Conservation (phyloP, 1,140 invertebrate genomes). For the Cherax destructor region DNA sequence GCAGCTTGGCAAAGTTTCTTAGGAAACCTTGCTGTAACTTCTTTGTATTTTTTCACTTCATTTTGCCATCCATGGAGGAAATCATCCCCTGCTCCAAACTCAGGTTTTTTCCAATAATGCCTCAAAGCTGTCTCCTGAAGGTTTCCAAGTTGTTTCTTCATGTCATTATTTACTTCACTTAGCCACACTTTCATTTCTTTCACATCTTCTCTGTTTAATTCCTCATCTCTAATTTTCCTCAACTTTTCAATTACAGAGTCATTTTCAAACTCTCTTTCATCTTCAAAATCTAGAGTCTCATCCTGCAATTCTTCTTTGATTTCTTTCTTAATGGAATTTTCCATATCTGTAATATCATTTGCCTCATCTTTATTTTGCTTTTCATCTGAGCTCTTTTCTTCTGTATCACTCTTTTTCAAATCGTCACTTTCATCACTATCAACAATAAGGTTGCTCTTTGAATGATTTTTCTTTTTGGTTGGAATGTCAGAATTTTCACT, state of each 20-base stretch:
- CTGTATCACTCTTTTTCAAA: slow-evolving; percentile 14
- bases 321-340: slow-evolving; percentile 11
- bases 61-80: slow-evolving; percentile 70
- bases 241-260: slow-evolving; percentile 69
- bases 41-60: slow-evolving; percentile 69
- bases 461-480: slow-evolving; percentile 56
- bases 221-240: slow-evolving; percentile 59
- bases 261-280: slow-evolving; percentile 14
- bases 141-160: slow-evolving; percentile 62
- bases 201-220: slow-evolving; percentile 69
- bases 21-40: slow-evolving; percentile 61
- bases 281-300: background rate
- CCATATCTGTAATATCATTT: slow-evolving; percentile 1
- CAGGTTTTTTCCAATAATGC: slow-evolving; percentile 66
- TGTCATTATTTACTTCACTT: slow-evolving; percentile 57
- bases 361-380: background rate
- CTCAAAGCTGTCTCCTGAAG: slow-evolving; percentile 62
- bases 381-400: slow-evolving; percentile 13
- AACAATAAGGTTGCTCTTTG: slow-evolving; percentile 46
- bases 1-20: slow-evolving; percentile 61
- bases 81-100: slow-evolving; percentile 70
- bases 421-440: slow-evolving; percentile 59
- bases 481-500: slow-evolving; percentile 62
- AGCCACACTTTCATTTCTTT: slow-evolving; percentile 65
- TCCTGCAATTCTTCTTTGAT: slow-evolving; percentile 19